Conservation (phyloP, 2,113 vertebrate species). For the Plecotus auritus region DNA sequence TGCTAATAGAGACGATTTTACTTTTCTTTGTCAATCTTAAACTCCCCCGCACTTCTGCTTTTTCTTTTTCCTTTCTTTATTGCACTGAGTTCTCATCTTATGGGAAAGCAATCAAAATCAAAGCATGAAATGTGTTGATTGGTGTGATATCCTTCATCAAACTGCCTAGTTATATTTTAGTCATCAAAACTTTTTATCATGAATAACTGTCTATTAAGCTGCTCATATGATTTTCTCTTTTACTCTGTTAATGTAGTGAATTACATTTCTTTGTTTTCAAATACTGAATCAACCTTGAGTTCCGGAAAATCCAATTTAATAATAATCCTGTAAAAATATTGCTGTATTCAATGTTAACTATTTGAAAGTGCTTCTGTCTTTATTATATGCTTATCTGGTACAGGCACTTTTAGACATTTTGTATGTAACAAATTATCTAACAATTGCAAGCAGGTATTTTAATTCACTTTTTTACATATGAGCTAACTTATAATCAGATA, state of each 20-base stretch:
- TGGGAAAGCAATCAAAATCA: neutral
- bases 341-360: no score
- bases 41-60: neutral
- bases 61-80: neutral
- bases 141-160: neutral
- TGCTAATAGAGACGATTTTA: neutral
- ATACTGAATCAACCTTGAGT: neutral
- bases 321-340: neutral
- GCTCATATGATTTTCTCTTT: neutral
- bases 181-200: neutral
- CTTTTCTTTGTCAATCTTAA: neutral
- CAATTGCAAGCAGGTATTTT: neutral
- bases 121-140: neutral
- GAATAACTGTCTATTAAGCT: neutral
- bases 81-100: neutral
- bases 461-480: neutral
- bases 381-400: neutral
- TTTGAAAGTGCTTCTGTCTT: no score
- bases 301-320: neutral
- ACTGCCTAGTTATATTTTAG: neutral
- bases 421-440: neutral
- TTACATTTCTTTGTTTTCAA: neutral
- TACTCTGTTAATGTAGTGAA: neutral
- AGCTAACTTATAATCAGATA: neutral
- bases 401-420: neutral